Conservation (phyloP, 2,888 invertebrate species). For the Ctenicera cuprea region DNA sequence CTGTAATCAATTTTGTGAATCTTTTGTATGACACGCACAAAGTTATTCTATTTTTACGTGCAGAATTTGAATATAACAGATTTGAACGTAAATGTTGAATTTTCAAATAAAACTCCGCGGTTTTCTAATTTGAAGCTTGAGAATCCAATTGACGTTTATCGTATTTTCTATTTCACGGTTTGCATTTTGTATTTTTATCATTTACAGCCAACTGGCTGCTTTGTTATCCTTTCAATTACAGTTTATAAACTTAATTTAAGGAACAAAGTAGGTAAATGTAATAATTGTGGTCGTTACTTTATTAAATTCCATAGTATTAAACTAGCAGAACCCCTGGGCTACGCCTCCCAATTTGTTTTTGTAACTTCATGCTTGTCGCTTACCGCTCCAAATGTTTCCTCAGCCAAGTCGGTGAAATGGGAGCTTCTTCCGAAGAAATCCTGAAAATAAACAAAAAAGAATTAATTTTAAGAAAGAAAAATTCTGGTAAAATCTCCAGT, state of each 20-base stretch:
- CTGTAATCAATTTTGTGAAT: conserved; percentile 29
- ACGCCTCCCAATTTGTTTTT: no score
- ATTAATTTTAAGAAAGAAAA: no score
- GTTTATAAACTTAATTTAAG: not conserved
- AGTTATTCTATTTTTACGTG: conserved; percentile 30
- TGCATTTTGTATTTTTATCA: not conserved
- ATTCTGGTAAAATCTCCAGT: no score
- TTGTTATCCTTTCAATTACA: not conserved
- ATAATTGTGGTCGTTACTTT: no score
- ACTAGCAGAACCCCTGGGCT: no score
- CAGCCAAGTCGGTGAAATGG: no score
- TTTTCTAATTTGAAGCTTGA: conserved; percentile 8
- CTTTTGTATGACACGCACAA: conserved; percentile 25
- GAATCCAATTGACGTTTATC: conserved; percentile 19
- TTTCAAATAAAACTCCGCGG: conserved; percentile 31
- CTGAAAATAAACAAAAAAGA: no score
- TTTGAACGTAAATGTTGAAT: conserved; percentile 17
- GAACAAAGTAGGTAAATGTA: no score
- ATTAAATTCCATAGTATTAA: no score
- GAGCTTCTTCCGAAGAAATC: no score
- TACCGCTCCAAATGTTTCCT: no score
- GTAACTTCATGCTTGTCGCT: no score
- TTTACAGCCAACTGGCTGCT: not conserved
- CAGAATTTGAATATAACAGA: conserved; percentile 20
- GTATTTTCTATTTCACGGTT: conserved; percentile 1